Evolutionary conservation across 2,888 invertebrate genomes (phyloP).

Genomic region (Himalopsyche anomala): DNA sequence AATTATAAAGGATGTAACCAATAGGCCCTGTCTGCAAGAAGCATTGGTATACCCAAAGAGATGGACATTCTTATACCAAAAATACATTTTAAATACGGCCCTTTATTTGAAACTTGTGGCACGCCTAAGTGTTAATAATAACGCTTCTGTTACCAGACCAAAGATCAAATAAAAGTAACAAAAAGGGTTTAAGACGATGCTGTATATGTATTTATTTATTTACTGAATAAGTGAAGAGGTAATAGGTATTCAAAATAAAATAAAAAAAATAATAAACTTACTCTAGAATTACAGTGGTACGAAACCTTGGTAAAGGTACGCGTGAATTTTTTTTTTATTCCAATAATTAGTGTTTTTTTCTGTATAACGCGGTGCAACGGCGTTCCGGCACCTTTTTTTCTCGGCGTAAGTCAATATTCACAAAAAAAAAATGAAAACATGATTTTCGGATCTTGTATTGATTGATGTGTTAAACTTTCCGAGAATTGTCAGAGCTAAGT

Average conservation of each 20-base stretch:
- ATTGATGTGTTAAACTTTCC: too few relatives aligned
- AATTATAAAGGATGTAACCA: too few relatives aligned
- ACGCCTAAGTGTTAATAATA: background rate
- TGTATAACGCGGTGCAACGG: too few relatives aligned
- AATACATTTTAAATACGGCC: background rate
- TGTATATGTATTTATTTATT: background rate
- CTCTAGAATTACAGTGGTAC: background rate
- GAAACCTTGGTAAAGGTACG: background rate
- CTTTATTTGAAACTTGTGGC: background rate
- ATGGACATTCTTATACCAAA: background rate
- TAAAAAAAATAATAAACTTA: background rate
- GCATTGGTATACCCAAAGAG: too few relatives aligned
- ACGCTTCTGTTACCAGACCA: slow-evolving; percentile 1
- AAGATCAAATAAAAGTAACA: background rate
- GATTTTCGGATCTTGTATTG: too few relatives aligned
- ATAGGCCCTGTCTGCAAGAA: too few relatives aligned
- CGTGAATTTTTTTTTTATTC: too few relatives aligned
- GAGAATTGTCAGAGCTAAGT: too few relatives aligned
- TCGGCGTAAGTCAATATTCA: too few relatives aligned
- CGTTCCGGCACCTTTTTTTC: too few relatives aligned
- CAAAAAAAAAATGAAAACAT: too few relatives aligned
- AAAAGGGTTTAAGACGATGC: background rate
- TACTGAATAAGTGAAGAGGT: slow-evolving; percentile 14
- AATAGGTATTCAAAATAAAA: background rate
- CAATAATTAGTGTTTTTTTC: too few relatives aligned